Percentiles rank a stretch among this genome's conserved stretches.
Conservation (phyloP, 2,113 vertebrate genomes). For the Varanus salvator region DNA sequence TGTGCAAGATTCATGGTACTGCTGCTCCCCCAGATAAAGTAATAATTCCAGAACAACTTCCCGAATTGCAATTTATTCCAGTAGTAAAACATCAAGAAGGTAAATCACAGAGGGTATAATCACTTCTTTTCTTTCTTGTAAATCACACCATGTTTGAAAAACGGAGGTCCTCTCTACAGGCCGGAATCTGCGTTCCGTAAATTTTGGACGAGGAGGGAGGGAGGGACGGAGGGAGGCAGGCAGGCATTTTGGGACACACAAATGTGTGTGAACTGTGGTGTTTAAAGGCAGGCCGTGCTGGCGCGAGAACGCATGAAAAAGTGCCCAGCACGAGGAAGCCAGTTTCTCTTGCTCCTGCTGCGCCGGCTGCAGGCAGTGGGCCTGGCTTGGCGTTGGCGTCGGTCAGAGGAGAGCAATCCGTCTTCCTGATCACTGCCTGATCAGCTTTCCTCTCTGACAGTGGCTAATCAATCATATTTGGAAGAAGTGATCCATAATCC, state of each 20-base stretch:
- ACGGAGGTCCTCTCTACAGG: background rate
- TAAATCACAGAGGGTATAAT: slow-evolving; percentile 57
- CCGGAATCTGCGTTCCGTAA: background rate
- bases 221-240: background rate
- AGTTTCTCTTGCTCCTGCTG: fast-evolving
- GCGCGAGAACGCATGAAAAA: fast-evolving
- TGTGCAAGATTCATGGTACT: slow-evolving; percentile 24
- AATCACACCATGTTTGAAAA: slow-evolving; percentile 26
- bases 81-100: slow-evolving; percentile 56
- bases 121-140: slow-evolving; percentile 40
- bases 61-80: slow-evolving; percentile 53
- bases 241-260: fast-evolving
- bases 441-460: background rate
- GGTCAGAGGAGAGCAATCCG: background rate
- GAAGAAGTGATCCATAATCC: too few relatives aligned
- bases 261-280: fast-evolving
- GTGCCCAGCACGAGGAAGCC: background rate
- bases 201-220: fast-evolving
- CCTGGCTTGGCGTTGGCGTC: background rate
- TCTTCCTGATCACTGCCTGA: background rate
- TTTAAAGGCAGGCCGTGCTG: background rate
- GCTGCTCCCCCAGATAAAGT: slow-evolving; percentile 27
- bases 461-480: background rate
- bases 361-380: background rate
- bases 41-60: slow-evolving; percentile 46